phyloP scores from a whole-genome alignment of 2,797 vertebrate species.

The Pogoniulus pusillus region DNA sequence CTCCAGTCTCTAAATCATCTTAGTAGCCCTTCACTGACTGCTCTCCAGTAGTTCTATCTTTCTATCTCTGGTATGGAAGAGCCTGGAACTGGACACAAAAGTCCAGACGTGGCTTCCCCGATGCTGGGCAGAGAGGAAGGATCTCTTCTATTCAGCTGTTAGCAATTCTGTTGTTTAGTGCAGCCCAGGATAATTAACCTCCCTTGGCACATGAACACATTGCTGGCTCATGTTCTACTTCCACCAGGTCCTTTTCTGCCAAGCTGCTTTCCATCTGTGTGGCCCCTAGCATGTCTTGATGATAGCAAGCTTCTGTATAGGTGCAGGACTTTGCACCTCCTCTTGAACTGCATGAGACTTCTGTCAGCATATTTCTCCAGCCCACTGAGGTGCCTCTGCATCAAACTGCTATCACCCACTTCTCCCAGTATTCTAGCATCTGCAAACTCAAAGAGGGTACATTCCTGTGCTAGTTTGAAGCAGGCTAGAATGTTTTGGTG shows the following conservation, averaged over 20 bases:
- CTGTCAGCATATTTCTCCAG: not conserved
- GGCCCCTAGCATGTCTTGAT: accelerated
- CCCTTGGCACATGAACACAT: not conserved
- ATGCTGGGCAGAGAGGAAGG: not conserved
- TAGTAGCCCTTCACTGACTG: not conserved
- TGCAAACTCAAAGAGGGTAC: not conserved
- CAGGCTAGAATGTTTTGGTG: too few species aligned
- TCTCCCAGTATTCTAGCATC: not conserved
- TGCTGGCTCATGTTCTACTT: not conserved
- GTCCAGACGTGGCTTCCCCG: not conserved
- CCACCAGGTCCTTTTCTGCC: not conserved
- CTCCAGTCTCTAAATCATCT: not conserved
- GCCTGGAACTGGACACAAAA: not conserved
- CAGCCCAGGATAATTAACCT: not conserved
- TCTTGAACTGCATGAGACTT: not conserved
- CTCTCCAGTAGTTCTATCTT: not conserved
- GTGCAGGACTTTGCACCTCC: not conserved
- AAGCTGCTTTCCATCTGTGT: not conserved
- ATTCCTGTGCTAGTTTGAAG: too few species aligned
- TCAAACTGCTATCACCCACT: accelerated
- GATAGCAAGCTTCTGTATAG: not conserved
- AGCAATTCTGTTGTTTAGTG: not conserved
- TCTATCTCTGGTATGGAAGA: not conserved
- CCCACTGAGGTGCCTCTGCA: accelerated
- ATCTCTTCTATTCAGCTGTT: not conserved